Base-by-base conservation (phyloP, 2,797 vertebrate species). In the Amazona finschi region DNA sequence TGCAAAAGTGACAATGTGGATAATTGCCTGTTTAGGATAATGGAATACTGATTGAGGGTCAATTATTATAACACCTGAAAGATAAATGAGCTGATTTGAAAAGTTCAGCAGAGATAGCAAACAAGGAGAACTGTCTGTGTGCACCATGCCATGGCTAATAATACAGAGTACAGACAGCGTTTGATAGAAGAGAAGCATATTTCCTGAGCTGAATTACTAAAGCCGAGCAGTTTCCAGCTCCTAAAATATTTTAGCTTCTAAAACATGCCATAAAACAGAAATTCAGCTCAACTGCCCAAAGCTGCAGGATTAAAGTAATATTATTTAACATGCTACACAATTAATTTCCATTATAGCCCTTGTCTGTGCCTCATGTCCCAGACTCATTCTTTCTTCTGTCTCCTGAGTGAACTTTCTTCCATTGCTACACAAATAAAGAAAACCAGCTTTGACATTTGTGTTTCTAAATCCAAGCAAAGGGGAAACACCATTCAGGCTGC, bases 1-100 rank as follows among this genome's bases (percentile, higher is more conserved):
- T 58, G 97, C 98, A 99, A 98, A 99, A 99, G 99, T 99, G 99
- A 99, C 99, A 99, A 98, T 98, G 98, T 98, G 98, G 98, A 99
- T 99, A 99, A 99, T 98, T 99, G 98, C 98, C 98, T 97, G 97
- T 97, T 99, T 97, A 98, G 99, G 98, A 98, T 99, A 99, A 99
- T 98, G 98, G 98, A 98, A 98, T 98, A 98, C 97, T 98, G 98
- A 99, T 98, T 98, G 98, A 98, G 98, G 96, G 99, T 98, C 98
- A 98, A 98, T 98, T 98, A 98, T 98, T 98, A 98, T 98, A 98
- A 97, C 97, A 98, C 98, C 98, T 98, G 98, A 98, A 98, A 98
- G 97, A 98, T 97, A 97, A 98, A 98, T 97, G 98, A 97, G 97
- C 96, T 97, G 97, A 97, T 96, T 97, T 95, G 95, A 97, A 97